phyloP scores from a whole-genome alignment of 1,140 invertebrate genomes.

The honey bee (Apis mellifera) region Amel_HAv3.1 CM009934.2:2339501-2340000 shows the following conservation, averaged over 20 bases:
- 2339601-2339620: no score
- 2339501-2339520: no score
- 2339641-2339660: background rate
- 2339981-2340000: no score
- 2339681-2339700: slow-evolving; percentile 15
- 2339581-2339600: no score
- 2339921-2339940: background rate
- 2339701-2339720: slow-evolving; percentile 40
- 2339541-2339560: no score
- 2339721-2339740: slow-evolving; percentile 22
- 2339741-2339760: slow-evolving; percentile 44
- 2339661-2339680: background rate
- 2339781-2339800: background rate
- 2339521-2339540: no score
- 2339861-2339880: background rate
- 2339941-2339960: background rate
- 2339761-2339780: background rate
- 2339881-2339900: background rate
- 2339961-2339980: no score
- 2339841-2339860: background rate
- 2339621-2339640: no score
- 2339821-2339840: background rate
- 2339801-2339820: background rate
- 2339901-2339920: background rate
- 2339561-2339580: no score